A percentile compares a stretch with the other conserved stretches of the same genome.
These are phyloP conservation scores for Araneus ventricosus DNA, from an alignment of 1,140 invertebrate species.

Conservation along the genomic window DNA sequence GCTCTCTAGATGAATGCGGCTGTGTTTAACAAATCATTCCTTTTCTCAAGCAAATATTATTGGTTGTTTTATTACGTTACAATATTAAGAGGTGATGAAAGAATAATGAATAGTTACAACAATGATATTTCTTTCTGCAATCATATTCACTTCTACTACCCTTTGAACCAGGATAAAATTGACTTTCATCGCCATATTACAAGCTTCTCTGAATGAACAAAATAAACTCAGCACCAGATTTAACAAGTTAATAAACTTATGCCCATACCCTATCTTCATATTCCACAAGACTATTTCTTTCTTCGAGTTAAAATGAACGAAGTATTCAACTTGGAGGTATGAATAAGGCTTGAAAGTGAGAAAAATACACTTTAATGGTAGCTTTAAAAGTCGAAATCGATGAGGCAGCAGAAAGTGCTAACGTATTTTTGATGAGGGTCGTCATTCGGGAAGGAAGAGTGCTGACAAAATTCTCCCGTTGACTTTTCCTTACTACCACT, in stretches of 20 bases:
- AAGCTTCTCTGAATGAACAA: too few species aligned
- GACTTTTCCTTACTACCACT: neutral
- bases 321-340: neutral
- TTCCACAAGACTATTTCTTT: neutral
- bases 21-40: too few species aligned
- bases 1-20: too few species aligned
- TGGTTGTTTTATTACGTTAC: too few species aligned
- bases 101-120: too few species aligned
- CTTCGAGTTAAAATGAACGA: neutral
- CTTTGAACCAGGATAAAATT: too few species aligned
- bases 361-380: constrained; percentile 66
- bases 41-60: too few species aligned
- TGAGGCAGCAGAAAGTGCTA: constrained; percentile 43
- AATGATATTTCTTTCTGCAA: too few species aligned
- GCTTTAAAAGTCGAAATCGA: constrained; percentile 66
- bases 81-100: too few species aligned
- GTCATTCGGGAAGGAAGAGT: constrained; percentile 53
- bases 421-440: constrained; percentile 70
- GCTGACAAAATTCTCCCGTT: constrained; percentile 55
- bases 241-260: neutral
- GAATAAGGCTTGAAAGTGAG: constrained; percentile 11
- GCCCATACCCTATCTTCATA: neutral
- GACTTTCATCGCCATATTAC: too few species aligned
- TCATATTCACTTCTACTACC: too few species aligned
- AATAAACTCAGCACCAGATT: neutral